A percentile compares a stretch with the other conserved stretches of the same genome.
Conservation (phyloP, 2,797 vertebrate genomes). For the Salmo trutta region DNA sequence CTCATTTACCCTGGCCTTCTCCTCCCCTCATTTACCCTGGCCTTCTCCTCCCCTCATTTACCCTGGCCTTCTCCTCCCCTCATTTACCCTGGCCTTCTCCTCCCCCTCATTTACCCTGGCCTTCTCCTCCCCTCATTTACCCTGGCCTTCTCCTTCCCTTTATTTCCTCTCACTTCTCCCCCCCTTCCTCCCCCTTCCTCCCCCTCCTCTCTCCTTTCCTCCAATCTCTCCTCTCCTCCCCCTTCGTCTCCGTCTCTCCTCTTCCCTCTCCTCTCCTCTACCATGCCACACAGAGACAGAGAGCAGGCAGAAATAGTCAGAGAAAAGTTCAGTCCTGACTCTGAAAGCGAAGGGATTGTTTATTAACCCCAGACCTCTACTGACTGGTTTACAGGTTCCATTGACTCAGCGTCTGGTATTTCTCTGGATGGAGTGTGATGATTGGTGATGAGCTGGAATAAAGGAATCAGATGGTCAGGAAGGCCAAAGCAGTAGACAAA, state of each 20-base stretch:
- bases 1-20: background rate
- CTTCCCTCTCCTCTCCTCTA: background rate
- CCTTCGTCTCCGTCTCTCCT: too few species aligned
- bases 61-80: too few species aligned
- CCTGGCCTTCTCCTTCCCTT: too few species aligned
- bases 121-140: background rate
- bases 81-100: background rate
- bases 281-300: background rate
- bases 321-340: background rate
- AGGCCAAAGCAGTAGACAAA: background rate
- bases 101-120: background rate
- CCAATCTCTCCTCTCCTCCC: too few species aligned
- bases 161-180: background rate
- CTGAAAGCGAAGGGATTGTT: background rate
- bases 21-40: too few species aligned
- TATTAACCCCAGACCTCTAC: background rate
- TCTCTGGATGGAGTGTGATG: background rate
- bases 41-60: too few species aligned
- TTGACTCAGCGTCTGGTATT: background rate
- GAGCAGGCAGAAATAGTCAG: background rate
- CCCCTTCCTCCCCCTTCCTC: background rate
- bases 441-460: background rate
- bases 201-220: background rate
- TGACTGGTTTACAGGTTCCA: background rate
- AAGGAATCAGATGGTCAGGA: background rate